Percentiles rank a stretch among this genome's conserved stretches.
Evolutionary conservation across 2,797 vertebrate genomes (phyloP).

Genomic region (Limosa lapponica): DNA sequence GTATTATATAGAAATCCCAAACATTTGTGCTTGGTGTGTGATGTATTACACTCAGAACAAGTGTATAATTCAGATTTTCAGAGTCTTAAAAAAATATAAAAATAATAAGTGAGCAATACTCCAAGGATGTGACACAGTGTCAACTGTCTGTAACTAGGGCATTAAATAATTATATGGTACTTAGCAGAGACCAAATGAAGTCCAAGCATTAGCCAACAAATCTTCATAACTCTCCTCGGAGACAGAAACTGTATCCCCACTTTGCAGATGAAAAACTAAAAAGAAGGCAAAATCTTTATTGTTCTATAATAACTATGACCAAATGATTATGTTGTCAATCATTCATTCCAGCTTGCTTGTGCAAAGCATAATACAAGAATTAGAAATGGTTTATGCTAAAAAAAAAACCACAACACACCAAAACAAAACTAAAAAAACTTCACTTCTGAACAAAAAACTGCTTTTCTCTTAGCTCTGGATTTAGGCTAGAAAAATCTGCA

Average conservation of each 20-base stretch:
- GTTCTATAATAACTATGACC: not conserved
- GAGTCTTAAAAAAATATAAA: not conserved
- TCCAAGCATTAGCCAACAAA: constrained; percentile 5
- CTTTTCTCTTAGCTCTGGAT: not conserved
- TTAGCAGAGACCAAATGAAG: not conserved
- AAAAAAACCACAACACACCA: not conserved
- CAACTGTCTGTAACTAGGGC: not conserved
- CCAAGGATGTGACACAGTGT: not conserved
- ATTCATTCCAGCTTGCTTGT: constrained; percentile 41
- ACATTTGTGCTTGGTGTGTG: not conserved
- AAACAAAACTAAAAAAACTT: not conserved
- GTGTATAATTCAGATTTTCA: not conserved
- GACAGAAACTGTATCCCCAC: not conserved
- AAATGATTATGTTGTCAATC: constrained; percentile 40
- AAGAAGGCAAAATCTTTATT: not conserved
- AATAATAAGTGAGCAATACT: not conserved
- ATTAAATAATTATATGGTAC: not conserved
- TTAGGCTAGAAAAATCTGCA: constrained; percentile 48
- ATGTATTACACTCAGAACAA: not conserved
- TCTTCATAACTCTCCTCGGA: not conserved
- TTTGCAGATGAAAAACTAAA: not conserved
- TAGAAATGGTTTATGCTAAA: constrained; percentile 46
- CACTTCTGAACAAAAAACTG: not conserved
- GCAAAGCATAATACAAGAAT: constrained; percentile 48
- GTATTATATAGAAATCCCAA: not conserved